These are phyloP conservation scores for Dione juno DNA, from an alignment of 2,888 invertebrate species.

Conservation along the genomic window DNA sequence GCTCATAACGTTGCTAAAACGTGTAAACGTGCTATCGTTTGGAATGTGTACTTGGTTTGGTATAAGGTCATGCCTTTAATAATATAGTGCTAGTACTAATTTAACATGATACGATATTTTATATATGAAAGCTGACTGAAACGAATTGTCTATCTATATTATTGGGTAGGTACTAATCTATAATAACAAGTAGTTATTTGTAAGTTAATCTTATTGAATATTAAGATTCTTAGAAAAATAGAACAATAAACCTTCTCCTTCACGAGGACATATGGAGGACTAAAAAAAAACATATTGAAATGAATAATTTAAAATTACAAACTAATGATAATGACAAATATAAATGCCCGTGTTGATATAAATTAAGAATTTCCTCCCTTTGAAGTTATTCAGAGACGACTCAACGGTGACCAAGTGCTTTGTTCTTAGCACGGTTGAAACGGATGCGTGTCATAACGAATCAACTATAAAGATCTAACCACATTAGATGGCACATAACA, in stretches of 20 bases:
- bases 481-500: conserved; percentile 18
- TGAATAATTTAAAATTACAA: neutral
- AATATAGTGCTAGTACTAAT: too few relatives aligned
- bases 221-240: too few relatives aligned
- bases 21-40: neutral
- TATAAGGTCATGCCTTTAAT: neutral
- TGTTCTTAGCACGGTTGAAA: conserved; percentile 48
- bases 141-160: too few relatives aligned
- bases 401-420: conserved; percentile 41
- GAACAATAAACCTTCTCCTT: too few relatives aligned
- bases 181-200: too few relatives aligned
- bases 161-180: too few relatives aligned
- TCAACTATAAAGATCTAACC: conserved; percentile 54
- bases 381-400: conserved; percentile 14
- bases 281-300: neutral
- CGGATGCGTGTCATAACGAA: conserved; percentile 69
- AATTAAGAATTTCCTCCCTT: conserved; percentile 23
- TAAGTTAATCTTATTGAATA: too few relatives aligned
- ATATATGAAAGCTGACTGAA: too few relatives aligned
- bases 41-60: neutral
- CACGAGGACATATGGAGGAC: too few relatives aligned
- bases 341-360: neutral
- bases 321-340: neutral
- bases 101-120: too few relatives aligned
- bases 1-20: conserved; percentile 32